phyloP scores from a whole-genome alignment of 2,888 invertebrate genomes.

The Drosophila sordidula region DNA sequence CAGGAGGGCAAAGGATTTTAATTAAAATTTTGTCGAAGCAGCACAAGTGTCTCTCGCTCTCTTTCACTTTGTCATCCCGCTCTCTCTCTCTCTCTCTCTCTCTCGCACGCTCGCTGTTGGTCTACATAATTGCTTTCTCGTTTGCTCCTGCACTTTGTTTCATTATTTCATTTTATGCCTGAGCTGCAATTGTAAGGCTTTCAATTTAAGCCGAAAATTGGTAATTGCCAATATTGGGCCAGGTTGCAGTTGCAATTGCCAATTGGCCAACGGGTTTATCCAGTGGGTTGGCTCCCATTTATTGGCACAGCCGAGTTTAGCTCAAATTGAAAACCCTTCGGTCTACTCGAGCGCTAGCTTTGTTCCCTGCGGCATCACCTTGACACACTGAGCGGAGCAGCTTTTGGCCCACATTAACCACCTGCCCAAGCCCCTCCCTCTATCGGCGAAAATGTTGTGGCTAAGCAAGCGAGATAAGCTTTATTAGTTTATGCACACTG shows the following conservation, averaged over 20 bases:
- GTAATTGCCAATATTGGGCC: slow-evolving; percentile 67
- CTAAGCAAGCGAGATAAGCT: slow-evolving; percentile 66
- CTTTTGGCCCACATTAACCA: slow-evolving; percentile 34
- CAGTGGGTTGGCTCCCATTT: slow-evolving; percentile 6
- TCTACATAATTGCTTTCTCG: slow-evolving; percentile 9
- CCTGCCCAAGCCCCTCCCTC: too few relatives aligned
- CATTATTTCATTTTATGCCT: slow-evolving; percentile 74
- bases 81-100: neutral
- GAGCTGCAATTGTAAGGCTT: slow-evolving; percentile 74
- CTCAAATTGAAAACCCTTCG: slow-evolving; percentile 19
- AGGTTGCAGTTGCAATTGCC: slow-evolving; percentile 27
- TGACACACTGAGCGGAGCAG: slow-evolving; percentile 55
- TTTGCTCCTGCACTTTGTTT: slow-evolving; percentile 52
- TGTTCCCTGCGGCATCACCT: slow-evolving; percentile 34
- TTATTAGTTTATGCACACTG: slow-evolving; percentile 70
- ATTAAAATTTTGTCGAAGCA: slow-evolving; percentile 73
- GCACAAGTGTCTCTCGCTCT: slow-evolving; percentile 48
- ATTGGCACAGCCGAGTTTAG: slow-evolving; percentile 11
- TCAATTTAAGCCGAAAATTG: slow-evolving; percentile 76
- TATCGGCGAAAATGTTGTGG: slow-evolving; percentile 16
- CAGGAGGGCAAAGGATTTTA: slow-evolving; percentile 63
- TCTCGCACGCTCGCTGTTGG: neutral
- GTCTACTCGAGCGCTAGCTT: neutral
- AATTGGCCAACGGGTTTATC: slow-evolving; percentile 11
- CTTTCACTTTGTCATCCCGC: neutral